phyloP scores from a whole-genome alignment of 2,888 invertebrate species.

The Pardosa pseudoannulata region DNA sequence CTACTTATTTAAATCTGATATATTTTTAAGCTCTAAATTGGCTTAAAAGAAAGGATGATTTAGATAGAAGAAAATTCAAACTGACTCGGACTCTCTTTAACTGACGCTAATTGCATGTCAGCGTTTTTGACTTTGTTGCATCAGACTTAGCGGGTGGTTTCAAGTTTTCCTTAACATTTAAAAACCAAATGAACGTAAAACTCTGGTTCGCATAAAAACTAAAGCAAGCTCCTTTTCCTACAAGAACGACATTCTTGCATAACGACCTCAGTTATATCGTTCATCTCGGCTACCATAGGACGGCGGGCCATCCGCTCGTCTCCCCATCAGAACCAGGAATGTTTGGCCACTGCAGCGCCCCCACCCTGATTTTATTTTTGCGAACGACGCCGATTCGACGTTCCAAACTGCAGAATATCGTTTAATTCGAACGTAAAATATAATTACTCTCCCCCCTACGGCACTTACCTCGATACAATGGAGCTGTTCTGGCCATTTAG shows the following conservation, averaged over 20 bases:
- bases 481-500: conserved; percentile 5
- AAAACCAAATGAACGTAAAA: too few relatives aligned
- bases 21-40: too few relatives aligned
- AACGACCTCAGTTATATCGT: neutral
- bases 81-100: too few relatives aligned
- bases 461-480: conserved; percentile 45
- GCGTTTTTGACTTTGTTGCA: too few relatives aligned
- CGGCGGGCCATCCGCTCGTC: conserved; percentile 3
- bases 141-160: too few relatives aligned
- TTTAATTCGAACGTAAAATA: conserved; percentile 66
- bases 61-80: too few relatives aligned
- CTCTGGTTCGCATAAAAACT: too few relatives aligned
- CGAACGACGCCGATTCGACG: conserved; percentile 56
- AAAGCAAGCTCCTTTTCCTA: neutral
- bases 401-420: conserved; percentile 35
- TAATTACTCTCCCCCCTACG: conserved; percentile 50
- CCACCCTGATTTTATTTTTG: conserved; percentile 57
- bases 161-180: too few relatives aligned
- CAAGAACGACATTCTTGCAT: conserved; percentile 3
- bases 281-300: conserved; percentile 6
- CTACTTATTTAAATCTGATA: too few relatives aligned
- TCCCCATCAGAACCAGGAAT: conserved; percentile 27
- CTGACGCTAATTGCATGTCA: too few relatives aligned
- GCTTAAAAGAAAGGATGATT: too few relatives aligned
- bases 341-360: conserved; percentile 50